Base-by-base conservation (phyloP, 2,888 invertebrate genomes). In the Napeogenes inachia region DNA sequence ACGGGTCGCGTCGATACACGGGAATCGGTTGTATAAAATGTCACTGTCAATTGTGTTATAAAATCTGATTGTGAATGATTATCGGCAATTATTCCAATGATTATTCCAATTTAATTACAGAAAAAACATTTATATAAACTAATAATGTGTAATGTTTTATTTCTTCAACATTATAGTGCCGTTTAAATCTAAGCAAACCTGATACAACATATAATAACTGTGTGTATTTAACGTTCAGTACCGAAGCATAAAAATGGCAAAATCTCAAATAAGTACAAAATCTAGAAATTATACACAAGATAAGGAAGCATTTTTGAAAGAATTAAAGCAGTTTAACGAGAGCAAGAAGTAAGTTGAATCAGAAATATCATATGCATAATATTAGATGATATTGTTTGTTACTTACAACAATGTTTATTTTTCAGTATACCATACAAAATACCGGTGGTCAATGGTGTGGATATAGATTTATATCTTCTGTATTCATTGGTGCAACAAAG, bases 401-500 rank as follows among this genome's bases (percentile, higher is more conserved):
- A 55, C 35, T 35, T 59, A n/a, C 54, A 38, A 59, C 21, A 60
- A 56, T 57, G 50, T 60, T 62, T 63, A 55, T 92, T 12, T 91
- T 94, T 92, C 84, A 94, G 94, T 75, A 85, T 92, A 89, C 93
- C 85, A 86, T 84, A 76, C 65, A 89, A 85, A 72, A 73, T 92
- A 42, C 95, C 96, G 3, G 92, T 94, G 80, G 94, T 99, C 67
- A 97, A 96, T 91, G 98, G 98, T 63, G 93, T 94, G 77, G 96
- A 96, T 85, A 94, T 99, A 78, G 98, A 99, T 91, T 92, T 99
- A 71, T 97, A 95, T 89, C 93, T 95, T 67, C 93, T 99, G 72
- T 99, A 99, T 88, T 94, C 94, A 75, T 93, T 97, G 80, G 99
- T 99, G 59, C 97, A 96, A 74, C 94, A 95, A 69, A 93, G 96